Percentiles rank a stretch among this genome's conserved stretches.
These are phyloP conservation scores for Scaptomyza polygonia DNA, from an alignment of 2,888 invertebrate species.

Conservation along the genomic window DNA sequence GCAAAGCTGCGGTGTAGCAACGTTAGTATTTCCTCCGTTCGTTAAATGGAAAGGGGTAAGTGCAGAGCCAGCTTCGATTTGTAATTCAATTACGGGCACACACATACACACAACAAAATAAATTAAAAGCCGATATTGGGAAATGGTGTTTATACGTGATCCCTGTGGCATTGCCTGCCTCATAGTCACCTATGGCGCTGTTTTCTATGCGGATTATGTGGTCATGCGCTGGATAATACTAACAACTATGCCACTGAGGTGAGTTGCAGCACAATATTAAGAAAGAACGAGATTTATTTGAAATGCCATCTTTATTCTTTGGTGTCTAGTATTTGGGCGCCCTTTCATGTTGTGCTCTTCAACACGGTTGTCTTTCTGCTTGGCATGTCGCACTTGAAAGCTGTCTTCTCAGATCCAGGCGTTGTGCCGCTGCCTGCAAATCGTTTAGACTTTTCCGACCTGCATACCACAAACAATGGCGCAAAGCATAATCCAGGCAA, in stretches of 20 bases:
- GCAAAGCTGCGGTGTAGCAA: conserved; percentile 53
- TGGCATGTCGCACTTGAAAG: conserved; percentile 91
- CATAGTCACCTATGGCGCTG: conserved; percentile 90
- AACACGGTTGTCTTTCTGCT: conserved; percentile 91
- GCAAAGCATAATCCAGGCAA: conserved; percentile 83
- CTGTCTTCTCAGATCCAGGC: conserved; percentile 95
- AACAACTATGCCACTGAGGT: conserved; percentile 93
- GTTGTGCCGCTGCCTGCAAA: conserved; percentile 91
- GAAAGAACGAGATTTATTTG: background rate
- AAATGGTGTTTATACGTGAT: conserved; percentile 90
- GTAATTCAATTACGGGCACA: conserved; percentile 65
- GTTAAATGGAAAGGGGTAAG: conserved; percentile 46
- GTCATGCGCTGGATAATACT: conserved; percentile 92
- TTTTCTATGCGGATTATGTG: conserved; percentile 95
- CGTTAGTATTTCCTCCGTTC: conserved; percentile 23
- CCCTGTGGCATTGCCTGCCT: conserved; percentile 94
- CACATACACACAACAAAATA: conserved; percentile 2
- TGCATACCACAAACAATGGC: conserved; percentile 87
- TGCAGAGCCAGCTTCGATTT: conserved; percentile 55
- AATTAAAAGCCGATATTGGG: conserved; percentile 12
- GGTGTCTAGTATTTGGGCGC: conserved; percentile 90
- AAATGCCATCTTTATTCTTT: conserved; percentile 66
- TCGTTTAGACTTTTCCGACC: conserved; percentile 91
- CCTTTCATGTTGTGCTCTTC: conserved; percentile 91
- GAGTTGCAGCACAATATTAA: background rate